Evolutionary conservation across 2,797 vertebrate species (phyloP).

Genomic region (Lagocephalus sceleratus): DNA sequence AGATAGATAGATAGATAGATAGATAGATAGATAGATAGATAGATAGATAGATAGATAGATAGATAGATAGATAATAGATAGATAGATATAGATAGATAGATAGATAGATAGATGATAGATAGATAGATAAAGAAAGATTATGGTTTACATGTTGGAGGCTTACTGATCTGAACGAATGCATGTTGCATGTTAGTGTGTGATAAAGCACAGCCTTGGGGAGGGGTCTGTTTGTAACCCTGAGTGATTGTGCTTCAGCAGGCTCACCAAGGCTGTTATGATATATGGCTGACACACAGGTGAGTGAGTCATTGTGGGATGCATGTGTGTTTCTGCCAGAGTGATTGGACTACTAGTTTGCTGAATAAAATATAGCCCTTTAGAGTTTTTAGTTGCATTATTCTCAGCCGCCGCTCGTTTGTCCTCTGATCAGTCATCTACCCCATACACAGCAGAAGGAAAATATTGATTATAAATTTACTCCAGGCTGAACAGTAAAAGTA

Average conservation of each 20-base stretch:
- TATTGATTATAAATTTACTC: neutral
- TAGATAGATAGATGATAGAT: too few species aligned
- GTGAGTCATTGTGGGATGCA: constrained; percentile 18
- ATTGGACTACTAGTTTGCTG: neutral
- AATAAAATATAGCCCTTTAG: neutral
- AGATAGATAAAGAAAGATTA: constrained; percentile 57
- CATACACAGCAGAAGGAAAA: neutral
- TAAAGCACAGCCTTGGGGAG: constrained; percentile 39
- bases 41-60: too few species aligned
- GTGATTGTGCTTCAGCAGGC: constrained; percentile 36
- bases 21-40: too few species aligned
- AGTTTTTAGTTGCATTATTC: neutral
- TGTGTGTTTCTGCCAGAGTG: constrained; percentile 11
- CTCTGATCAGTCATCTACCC: neutral
- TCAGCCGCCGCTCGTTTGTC: too few species aligned
- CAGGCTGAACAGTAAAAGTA: too few species aligned
- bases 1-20: too few species aligned
- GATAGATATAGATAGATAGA: too few species aligned
- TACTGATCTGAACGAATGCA: constrained; percentile 47
- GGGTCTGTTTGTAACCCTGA: constrained; percentile 29
- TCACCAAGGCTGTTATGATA: constrained; percentile 38
- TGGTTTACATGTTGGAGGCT: constrained; percentile 35
- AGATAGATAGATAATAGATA: too few species aligned
- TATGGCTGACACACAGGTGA: constrained; percentile 30
- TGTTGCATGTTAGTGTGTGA: constrained; percentile 44